Conservation (phyloP, 2,113 vertebrate genomes). For the Himantopus leucocephalus region DNA sequence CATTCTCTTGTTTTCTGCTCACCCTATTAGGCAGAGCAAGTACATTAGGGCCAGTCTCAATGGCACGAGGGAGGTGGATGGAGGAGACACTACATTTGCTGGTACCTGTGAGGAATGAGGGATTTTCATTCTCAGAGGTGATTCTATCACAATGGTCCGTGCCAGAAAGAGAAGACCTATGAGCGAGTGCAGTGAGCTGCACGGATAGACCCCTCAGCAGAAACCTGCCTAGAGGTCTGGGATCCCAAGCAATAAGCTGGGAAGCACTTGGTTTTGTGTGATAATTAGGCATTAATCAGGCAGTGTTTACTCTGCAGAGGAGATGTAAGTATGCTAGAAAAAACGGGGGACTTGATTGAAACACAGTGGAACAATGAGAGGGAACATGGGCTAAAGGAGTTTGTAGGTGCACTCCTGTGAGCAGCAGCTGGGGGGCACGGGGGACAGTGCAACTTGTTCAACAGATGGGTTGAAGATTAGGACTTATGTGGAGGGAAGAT, state of each 20-base stretch:
- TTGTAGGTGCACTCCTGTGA: neutral
- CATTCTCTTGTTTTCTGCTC: neutral
- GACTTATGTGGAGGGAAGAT: neutral
- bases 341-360: neutral
- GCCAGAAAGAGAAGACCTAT: neutral
- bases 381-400: neutral
- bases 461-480: neutral
- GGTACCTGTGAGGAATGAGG: neutral
- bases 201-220: neutral
- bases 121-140: neutral
- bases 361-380: neutral
- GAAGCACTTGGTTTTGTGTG: neutral
- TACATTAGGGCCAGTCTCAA: neutral
- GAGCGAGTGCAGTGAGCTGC: neutral
- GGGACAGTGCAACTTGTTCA: neutral
- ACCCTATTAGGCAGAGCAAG: neutral
- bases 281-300: neutral
- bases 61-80: neutral
- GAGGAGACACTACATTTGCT: neutral
- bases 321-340: neutral
- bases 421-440: neutral
- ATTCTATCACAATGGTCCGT: neutral
- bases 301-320: neutral
- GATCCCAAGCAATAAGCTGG: neutral
- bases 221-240: neutral